Evolutionary conservation across 2,888 invertebrate genomes (phyloP).

Genomic region (Xylota segnis): DNA sequence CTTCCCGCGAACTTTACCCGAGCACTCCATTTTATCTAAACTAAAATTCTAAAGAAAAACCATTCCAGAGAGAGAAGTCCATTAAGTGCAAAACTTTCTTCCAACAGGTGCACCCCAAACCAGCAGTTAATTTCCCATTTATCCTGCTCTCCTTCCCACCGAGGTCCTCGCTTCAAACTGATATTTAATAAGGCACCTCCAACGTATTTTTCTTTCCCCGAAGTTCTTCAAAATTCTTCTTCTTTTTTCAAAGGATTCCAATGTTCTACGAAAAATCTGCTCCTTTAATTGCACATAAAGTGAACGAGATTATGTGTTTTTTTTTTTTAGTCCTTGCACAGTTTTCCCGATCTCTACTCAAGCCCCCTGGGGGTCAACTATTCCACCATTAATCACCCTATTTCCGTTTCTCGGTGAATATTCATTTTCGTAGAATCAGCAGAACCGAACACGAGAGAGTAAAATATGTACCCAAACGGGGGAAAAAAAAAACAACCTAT

Average conservation of each 20-base stretch:
- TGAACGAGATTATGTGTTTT: background rate
- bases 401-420: slow-evolving; percentile 36
- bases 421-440: slow-evolving; percentile 56
- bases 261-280: background rate
- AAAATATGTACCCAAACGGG: slow-evolving; percentile 9
- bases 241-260: background rate
- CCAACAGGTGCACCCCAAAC: background rate
- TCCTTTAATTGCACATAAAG: background rate
- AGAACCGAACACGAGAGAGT: slow-evolving; percentile 3
- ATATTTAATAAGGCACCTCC: background rate
- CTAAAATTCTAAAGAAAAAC: background rate
- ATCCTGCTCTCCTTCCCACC: background rate
- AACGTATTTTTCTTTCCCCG: background rate
- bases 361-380: slow-evolving; percentile 21
- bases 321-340: background rate
- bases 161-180: background rate
- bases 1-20: background rate
- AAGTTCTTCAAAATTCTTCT: background rate
- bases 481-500: slow-evolving; percentile 7
- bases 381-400: slow-evolving; percentile 46
- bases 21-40: background rate
- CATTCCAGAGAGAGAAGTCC: background rate
- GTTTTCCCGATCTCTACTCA: background rate
- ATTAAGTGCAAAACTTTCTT: background rate
- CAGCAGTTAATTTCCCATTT: background rate